Conservation (phyloP, 2,797 vertebrate genomes). For the Platalea minor region DNA sequence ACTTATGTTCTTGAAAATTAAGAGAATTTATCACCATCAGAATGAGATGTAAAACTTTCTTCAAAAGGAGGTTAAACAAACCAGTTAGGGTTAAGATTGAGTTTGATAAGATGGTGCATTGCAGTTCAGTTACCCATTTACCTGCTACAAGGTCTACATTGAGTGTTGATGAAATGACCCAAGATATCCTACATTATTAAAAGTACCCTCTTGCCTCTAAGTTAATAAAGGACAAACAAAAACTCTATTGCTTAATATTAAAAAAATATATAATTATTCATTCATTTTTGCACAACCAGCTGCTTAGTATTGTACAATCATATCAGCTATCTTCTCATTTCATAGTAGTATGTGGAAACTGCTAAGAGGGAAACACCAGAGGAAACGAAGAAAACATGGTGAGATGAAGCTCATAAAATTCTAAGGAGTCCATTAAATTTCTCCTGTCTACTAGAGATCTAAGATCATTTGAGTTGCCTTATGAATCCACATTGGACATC, state of each 20-base stretch:
- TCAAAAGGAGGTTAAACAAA: background rate
- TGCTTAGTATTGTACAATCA: background rate
- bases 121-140: background rate
- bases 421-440: background rate
- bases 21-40: background rate
- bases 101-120: background rate
- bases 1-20: background rate
- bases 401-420: background rate
- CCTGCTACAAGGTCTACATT: background rate
- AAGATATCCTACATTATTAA: background rate
- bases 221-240: background rate
- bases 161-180: background rate
- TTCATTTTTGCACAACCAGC: background rate
- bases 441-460: background rate
- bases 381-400: background rate
- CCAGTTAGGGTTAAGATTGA: fast-evolving
- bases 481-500: background rate
- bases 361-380: background rate
- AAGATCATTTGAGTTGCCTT: background rate
- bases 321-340: background rate
- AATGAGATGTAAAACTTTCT: background rate
- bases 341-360: background rate
- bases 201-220: background rate
- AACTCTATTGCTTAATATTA: fast-evolving
- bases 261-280: background rate